Conservation (phyloP, 1,140 invertebrate genomes). For the fruit fly (Drosophila melanogaster) region Release_6_plus_ISO1_MT NT_037436.4:18361001-18361500, state of each 20-base stretch:
- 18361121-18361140: no score
- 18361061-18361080: no score
- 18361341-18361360: conserved; percentile 83
- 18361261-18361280: conserved; percentile 45
- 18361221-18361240: conserved; percentile 24
- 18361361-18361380: conserved; percentile 59
- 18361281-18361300: conserved; percentile 30
- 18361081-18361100: no score
- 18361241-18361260: conserved; percentile 9
- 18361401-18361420: conserved; percentile 66
- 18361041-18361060: no score
- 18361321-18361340: conserved; percentile 23
- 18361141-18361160: not conserved
- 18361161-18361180: conserved; percentile 30
- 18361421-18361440: conserved; percentile 80
- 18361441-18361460: conserved; percentile 40
- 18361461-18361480: conserved; percentile 6
- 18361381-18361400: conserved; percentile 22
- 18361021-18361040: no score
- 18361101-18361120: no score
- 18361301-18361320: conserved; percentile 15
- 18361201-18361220: conserved; percentile 28
- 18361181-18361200: conserved; percentile 30
- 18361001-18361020: not conserved
- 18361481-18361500: conserved; percentile 49